Percentiles rank a stretch among this genome's conserved stretches.
phyloP scores from a whole-genome alignment of 2,113 vertebrate genomes.

The Pithys albifrons region DNA sequence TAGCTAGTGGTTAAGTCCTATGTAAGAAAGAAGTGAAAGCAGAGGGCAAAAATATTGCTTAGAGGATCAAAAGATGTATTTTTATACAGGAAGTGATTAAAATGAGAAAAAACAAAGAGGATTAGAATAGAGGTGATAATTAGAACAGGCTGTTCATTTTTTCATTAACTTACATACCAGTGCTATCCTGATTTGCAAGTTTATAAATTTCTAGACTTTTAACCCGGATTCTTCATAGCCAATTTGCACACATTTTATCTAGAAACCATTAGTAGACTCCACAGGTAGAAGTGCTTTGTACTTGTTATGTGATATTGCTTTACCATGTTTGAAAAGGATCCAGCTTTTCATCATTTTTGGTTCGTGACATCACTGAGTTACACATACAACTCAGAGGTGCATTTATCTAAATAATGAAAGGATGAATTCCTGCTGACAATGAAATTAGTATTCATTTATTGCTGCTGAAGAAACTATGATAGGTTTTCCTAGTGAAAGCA shows the following conservation, averaged over 20 bases:
- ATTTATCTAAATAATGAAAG: constrained; percentile 50
- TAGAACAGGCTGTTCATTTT: constrained; percentile 47
- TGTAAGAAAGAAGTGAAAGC: constrained; percentile 32
- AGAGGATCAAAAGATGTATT: constrained; percentile 52
- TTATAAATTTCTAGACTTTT: constrained; percentile 68
- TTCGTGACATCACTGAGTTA: constrained; percentile 31
- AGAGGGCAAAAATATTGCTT: constrained; percentile 18
- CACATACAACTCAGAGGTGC: neutral
- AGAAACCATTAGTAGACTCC: constrained; percentile 30
- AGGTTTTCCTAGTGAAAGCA: constrained; percentile 9
- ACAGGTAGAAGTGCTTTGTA: constrained; percentile 33
- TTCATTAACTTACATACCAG: constrained; percentile 7
- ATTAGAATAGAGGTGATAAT: constrained; percentile 60
- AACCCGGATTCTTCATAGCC: constrained; percentile 33
- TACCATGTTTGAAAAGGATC: constrained; percentile 20
- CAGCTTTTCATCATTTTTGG: constrained; percentile 43
- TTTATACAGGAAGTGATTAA: constrained; percentile 50
- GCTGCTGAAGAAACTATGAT: neutral
- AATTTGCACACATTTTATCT: constrained; percentile 39
- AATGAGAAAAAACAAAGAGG: constrained; percentile 21
- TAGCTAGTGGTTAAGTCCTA: neutral
- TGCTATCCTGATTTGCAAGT: constrained; percentile 52
- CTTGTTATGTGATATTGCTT: constrained; percentile 4
- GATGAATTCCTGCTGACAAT: constrained; percentile 41
- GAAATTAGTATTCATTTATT: constrained; percentile 46